phyloP scores from a whole-genome alignment of 2,113 vertebrate species.

The Percina caprodes region DNA sequence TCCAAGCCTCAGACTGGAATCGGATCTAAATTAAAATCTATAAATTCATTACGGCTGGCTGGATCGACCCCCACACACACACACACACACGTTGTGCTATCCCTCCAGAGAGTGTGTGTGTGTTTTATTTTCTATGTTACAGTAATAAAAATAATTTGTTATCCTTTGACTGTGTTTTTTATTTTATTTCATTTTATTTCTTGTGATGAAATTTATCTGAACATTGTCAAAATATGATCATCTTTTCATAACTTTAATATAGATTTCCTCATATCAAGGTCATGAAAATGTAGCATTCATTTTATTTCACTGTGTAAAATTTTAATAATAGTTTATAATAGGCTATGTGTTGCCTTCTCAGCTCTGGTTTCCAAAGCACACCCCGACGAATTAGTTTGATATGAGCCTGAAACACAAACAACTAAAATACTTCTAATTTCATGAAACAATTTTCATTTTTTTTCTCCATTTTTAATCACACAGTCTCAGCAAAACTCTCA shows the following conservation, averaged over 20 bases:
- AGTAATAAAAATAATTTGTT: background rate
- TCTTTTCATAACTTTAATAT: background rate
- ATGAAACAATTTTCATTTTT: background rate
- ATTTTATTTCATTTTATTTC: background rate
- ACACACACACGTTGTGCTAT: background rate
- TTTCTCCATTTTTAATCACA: background rate
- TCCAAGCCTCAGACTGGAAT: conserved; percentile 26
- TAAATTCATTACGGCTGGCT: conserved; percentile 56
- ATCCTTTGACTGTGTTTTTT: background rate
- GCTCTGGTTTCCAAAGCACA: background rate
- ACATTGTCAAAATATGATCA: background rate
- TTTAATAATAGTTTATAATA: background rate
- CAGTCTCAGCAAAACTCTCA: too few species aligned
- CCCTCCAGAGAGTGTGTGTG: background rate
- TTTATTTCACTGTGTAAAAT: background rate
- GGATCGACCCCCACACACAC: background rate
- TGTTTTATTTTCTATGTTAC: background rate
- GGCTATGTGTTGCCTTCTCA: background rate
- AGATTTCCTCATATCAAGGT: background rate
- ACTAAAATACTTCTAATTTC: background rate
- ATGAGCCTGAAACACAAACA: background rate
- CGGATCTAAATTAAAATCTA: conserved; percentile 72
- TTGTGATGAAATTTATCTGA: background rate
- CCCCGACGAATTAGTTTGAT: background rate
- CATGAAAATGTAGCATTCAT: too few species aligned